Evolutionary conservation across 2,797 vertebrate species (phyloP).

Genomic region (Manis pentadactyla): DNA sequence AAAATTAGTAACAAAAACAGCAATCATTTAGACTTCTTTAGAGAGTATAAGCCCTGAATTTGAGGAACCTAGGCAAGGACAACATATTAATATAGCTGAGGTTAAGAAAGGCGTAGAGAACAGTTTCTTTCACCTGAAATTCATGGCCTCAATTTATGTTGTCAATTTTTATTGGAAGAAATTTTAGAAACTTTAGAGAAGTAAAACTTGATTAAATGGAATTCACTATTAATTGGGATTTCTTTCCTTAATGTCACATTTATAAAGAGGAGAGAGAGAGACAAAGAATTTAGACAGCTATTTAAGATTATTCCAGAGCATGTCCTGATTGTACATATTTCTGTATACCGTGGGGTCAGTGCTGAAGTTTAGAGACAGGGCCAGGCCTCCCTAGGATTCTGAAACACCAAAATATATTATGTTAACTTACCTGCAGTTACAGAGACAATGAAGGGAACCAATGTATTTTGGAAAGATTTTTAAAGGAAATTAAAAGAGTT

Average conservation of each 20-base stretch:
- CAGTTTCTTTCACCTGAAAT: neutral
- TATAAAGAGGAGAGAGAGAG: neutral
- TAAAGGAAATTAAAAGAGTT: neutral
- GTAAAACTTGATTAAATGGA: neutral
- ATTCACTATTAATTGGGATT: neutral
- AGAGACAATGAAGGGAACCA: neutral
- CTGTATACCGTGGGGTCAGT: neutral
- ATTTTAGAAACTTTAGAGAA: slow-evolving; percentile 1
- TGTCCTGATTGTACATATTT: neutral
- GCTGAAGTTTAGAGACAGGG: neutral
- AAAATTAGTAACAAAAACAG: slow-evolving; percentile 79
- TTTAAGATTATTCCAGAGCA: neutral
- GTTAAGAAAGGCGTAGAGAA: neutral
- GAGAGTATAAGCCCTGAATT: slow-evolving; percentile 54
- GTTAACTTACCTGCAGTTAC: neutral
- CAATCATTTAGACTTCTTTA: slow-evolving; percentile 80
- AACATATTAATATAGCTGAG: neutral
- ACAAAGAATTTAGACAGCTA: neutral
- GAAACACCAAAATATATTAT: neutral
- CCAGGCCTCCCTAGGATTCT: neutral
- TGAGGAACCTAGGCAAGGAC: neutral
- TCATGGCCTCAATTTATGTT: neutral
- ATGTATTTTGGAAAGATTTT: neutral
- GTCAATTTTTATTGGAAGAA: neutral
- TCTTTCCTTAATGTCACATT: neutral